phyloP scores from a whole-genome alignment of 2,888 invertebrate genomes.

The Rhodophaea formosa region DNA sequence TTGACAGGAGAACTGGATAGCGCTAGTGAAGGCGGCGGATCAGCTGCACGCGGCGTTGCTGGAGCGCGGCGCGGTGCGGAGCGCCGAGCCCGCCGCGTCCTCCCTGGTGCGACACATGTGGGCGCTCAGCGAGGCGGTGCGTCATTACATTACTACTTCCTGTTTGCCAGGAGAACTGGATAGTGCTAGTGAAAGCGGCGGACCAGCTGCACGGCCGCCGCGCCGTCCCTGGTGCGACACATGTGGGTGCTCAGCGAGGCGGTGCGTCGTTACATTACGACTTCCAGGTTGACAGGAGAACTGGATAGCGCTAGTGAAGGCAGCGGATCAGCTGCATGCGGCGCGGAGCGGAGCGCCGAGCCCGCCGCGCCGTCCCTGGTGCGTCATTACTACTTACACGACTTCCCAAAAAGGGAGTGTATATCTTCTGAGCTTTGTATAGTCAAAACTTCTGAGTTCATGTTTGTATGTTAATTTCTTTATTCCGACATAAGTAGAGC shows the following conservation, averaged over 20 bases:
- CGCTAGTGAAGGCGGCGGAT: slow-evolving; percentile 70
- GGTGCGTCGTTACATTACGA: no score
- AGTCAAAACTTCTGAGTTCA: no score
- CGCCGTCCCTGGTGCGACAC: no score
- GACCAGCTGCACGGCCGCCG: slow-evolving; percentile 73
- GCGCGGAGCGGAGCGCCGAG: slow-evolving; percentile 59
- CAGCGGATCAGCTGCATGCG: slow-evolving; percentile 69
- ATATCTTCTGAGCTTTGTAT: no score
- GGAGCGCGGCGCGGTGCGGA: slow-evolving; percentile 56
- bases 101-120: no score
- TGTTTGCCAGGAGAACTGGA: slow-evolving; percentile 74
- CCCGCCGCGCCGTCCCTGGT: slow-evolving; percentile 66
- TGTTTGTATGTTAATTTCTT: no score
- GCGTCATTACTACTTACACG: slow-evolving; percentile 40
- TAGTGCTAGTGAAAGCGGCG: slow-evolving; percentile 69
- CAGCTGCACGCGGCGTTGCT: slow-evolving; percentile 69
- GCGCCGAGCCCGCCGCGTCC: no score
- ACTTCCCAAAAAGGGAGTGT: no score
- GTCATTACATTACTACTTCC: no score
- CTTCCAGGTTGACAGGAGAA: slow-evolving; percentile 69
- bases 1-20: slow-evolving; percentile 56
- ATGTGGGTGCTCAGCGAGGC: no score
- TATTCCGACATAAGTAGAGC: no score
- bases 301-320: slow-evolving; percentile 74
- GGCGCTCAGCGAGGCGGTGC: no score